A percentile compares a stretch with the other conserved stretches of the same genome.
These are phyloP conservation scores for Drosophila sucinea DNA, from an alignment of 1,140 invertebrate genomes.

Conservation along the genomic window DNA sequence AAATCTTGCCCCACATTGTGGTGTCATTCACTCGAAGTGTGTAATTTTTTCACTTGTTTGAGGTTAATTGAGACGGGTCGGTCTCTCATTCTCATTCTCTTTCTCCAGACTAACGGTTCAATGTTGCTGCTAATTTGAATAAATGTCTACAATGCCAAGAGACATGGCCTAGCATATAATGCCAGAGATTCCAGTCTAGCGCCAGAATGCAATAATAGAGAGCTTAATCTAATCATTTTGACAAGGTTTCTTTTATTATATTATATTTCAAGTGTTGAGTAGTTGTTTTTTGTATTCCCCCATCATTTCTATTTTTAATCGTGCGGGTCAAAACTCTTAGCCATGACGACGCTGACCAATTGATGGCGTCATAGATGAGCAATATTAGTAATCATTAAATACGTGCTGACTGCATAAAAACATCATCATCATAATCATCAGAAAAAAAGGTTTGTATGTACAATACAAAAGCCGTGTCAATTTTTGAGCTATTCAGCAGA, in stretches of 20 bases:
- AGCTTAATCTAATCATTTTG: constrained; percentile 63
- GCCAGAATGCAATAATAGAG: constrained; percentile 13
- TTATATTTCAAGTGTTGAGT: constrained; percentile 25
- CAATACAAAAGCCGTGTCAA: constrained; percentile 37
- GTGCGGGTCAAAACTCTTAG: constrained; percentile 35
- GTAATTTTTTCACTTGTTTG: constrained; percentile 67
- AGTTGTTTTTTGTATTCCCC: not conserved
- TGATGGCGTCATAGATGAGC: constrained; percentile 57
- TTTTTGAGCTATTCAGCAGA: constrained; percentile 30
- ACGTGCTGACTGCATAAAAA: constrained; percentile 52
- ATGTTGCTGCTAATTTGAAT: constrained; percentile 64
- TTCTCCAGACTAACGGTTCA: not conserved
- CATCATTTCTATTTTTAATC: constrained; percentile 67
- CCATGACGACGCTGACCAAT: constrained; percentile 44
- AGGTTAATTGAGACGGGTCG: constrained; percentile 71
- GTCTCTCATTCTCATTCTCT: constrained; percentile 35
- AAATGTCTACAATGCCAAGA: constrained; percentile 46
- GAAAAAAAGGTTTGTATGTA: constrained; percentile 19
- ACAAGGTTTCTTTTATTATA: constrained; percentile 32
- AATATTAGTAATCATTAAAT: constrained; percentile 40
- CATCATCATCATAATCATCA: constrained; percentile 4
- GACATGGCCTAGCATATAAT: constrained; percentile 3
- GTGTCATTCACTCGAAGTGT: constrained; percentile 40
- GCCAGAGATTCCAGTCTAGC: constrained; percentile 1
- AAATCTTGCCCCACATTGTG: constrained; percentile 38